A percentile compares a stretch with the other conserved stretches of the same genome.
These are phyloP conservation scores for Pterostichus madidus DNA, from an alignment of 2,888 invertebrate genomes.

Conservation along the genomic window DNA sequence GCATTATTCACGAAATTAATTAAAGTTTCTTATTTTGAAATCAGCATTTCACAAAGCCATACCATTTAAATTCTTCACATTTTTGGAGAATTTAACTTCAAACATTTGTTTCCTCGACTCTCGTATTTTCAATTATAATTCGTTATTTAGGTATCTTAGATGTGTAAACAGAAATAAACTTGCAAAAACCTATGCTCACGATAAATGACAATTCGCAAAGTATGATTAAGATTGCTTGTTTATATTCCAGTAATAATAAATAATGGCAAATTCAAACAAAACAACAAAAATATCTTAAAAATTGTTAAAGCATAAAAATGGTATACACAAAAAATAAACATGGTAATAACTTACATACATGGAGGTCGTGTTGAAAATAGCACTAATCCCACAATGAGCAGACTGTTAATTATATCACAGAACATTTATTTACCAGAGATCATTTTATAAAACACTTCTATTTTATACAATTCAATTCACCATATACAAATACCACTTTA, in stretches of 20 bases:
- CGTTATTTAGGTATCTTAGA: neutral
- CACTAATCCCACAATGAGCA: conserved; percentile 60
- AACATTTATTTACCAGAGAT: conserved; percentile 65
- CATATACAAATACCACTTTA: conserved; percentile 54
- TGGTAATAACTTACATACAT: conserved; percentile 59
- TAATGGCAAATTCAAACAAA: no score
- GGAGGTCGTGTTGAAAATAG: conserved; percentile 35
- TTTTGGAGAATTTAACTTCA: neutral
- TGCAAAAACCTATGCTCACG: neutral
- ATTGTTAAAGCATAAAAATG: conserved; percentile 5
- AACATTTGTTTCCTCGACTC: neutral
- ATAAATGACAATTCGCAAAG: no score
- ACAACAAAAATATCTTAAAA: conserved; percentile 19
- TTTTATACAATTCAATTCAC: conserved; percentile 62
- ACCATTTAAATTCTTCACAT: conserved; percentile 4
- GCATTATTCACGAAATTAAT: neutral
- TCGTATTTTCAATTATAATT: conserved; percentile 8
- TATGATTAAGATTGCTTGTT: no score
- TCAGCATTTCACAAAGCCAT: neutral
- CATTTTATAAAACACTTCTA: conserved; percentile 62
- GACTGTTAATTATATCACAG: conserved; percentile 65
- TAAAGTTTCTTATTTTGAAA: conserved; percentile 11
- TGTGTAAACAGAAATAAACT: conserved; percentile 22
- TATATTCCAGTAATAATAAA: no score
- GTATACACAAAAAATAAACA: conserved; percentile 41